Conservation (phyloP, 2,888 invertebrate species). For the Acronicta leporina region DNA sequence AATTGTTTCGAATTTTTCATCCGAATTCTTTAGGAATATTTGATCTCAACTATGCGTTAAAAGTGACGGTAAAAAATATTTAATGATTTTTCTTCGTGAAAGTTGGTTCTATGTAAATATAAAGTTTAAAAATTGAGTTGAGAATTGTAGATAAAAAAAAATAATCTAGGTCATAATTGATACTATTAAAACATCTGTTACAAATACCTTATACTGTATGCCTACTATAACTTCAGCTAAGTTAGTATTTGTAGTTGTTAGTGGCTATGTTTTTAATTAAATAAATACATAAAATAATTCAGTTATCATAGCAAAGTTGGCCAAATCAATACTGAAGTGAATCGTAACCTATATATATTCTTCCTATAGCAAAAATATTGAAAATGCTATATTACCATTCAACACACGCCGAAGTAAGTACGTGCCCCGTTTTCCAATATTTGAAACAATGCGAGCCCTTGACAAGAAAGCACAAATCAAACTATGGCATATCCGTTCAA, state of each 20-base stretch:
- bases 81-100: conserved; percentile 13
- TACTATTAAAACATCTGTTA: too few species aligned
- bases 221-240: too few species aligned
- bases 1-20: conserved; percentile 37
- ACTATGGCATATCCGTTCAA: conserved; percentile 68
- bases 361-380: conserved; percentile 79
- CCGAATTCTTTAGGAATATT: conserved; percentile 37
- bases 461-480: conserved; percentile 84
- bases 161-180: too few species aligned
- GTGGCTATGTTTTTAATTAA: too few species aligned
- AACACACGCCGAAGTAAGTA: conserved; percentile 72
- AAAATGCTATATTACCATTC: conserved; percentile 77
- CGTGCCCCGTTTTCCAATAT: conserved; percentile 81
- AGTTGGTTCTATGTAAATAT: conserved; percentile 13
- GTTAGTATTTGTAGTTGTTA: too few species aligned
- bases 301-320: conserved; percentile 18
- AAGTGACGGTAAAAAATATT: conserved; percentile 22
- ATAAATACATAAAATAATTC: conserved; percentile 8
- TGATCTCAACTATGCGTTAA: conserved; percentile 34
- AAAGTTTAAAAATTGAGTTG: conserved; percentile 7
- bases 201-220: too few species aligned
- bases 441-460: conserved; percentile 80
- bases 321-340: conserved; percentile 42
- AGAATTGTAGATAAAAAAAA: too few species aligned
- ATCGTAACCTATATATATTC: conserved; percentile 67